Base-by-base conservation (phyloP, 2,113 vertebrate genomes). In the Ameiurus melas region DNA sequence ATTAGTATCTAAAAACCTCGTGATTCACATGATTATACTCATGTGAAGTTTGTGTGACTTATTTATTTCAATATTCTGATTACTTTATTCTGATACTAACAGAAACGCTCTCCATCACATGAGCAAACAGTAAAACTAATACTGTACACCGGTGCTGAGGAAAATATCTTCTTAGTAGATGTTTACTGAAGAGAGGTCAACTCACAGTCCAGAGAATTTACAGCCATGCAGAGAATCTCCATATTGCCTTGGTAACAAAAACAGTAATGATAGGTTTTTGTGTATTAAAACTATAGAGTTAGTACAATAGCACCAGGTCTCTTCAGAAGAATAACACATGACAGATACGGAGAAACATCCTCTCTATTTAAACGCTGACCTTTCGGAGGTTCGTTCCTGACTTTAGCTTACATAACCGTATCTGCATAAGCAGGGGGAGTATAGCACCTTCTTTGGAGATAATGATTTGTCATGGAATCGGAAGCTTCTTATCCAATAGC, bases 241-340 rank as follows among this genome's bases (percentile, higher is more conserved):
- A 73, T 79, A 90, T 90, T 36, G 88, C 89, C 88, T 89, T 89
- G 89, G 91, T 55, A 91, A 91, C 86, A 88, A 86, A 89, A 86
- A 84, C 83, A 66, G 66, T 90, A 91, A 90, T 91, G 87, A 90
- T 27, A 85, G 89, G 91, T 71, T 90, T 78, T 51, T 66, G 60
- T 81, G 22, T 47, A 84, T 89, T 68, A 57, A 27, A 86, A 89
- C 75, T 79, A 87, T 85, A 88, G 85, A 47, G 80, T 86, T 78
- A 55, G 70, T 86, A 53, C 87, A 87, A 83, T 77, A 82, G 78
- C 58, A 36, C 19, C 19, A 33, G 17, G 84, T 88, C 81, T 71
- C 22, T 25, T 77, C 55, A 60, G 80, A 68, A 87, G 55, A 84
- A 77, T 36, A 88, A 84, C 81, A 27, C 86, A 60, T 39, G 43